These are phyloP conservation scores for Catharus ustulatus DNA, from an alignment of 2,797 vertebrate species.

Conservation along the genomic window DNA sequence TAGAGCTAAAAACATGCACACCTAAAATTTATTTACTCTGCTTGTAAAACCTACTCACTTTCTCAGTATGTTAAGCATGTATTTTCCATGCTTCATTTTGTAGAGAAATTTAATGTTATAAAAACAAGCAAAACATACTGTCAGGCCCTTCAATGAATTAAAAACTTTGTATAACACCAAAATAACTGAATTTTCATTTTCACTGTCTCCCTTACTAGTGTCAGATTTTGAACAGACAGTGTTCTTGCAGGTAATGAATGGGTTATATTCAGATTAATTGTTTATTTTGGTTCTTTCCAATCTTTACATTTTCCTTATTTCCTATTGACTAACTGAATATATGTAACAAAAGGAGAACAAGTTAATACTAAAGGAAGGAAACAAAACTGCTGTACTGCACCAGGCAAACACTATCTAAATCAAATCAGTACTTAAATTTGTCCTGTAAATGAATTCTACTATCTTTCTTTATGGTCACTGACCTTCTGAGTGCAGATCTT, in stretches of 20 bases:
- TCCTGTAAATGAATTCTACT: not conserved
- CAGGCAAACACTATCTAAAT: not conserved
- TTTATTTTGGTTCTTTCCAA: not conserved
- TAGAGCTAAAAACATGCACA: not conserved
- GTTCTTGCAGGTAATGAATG: not conserved
- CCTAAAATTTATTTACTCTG: slow-evolving; percentile 12
- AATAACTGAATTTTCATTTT: not conserved
- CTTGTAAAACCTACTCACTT: not conserved
- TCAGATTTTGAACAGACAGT: not conserved
- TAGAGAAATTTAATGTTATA: not conserved
- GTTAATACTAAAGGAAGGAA: not conserved
- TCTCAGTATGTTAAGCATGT: not conserved
- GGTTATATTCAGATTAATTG: not conserved
- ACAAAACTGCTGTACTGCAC: not conserved
- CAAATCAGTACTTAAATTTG: not conserved
- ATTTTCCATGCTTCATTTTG: not conserved
- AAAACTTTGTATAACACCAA: not conserved
- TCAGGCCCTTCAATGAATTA: not conserved
- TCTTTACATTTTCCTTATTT: not conserved
- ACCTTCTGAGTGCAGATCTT: not conserved
- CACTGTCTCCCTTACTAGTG: not conserved
- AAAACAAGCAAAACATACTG: not conserved
- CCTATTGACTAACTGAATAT: not conserved
- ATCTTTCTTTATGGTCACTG: not conserved
- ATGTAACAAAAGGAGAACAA: not conserved